Evolutionary conservation across 2,797 vertebrate species (phyloP), one percentile per base, ranked within the genome.

Genomic region (Gorsachius magnificus): DNA sequence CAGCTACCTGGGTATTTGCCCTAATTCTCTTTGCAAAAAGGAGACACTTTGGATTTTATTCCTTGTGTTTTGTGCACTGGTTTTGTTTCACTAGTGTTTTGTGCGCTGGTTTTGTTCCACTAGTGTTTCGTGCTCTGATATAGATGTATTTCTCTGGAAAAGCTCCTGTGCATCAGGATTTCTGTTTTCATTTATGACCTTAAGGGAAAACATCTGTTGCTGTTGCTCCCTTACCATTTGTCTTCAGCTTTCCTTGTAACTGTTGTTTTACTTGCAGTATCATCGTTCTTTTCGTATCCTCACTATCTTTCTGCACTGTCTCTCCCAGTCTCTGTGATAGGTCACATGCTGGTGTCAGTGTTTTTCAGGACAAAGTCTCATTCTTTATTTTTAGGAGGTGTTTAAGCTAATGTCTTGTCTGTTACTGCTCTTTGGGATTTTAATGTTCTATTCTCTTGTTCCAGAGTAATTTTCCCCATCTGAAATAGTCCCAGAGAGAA

Each of bases 171-270:
- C 19, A 65, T 75, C 76, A 72, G 68, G 51, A 61, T 80, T 97
- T 82, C 90, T 95, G 53, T 92, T 94, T 91, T 91, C 92, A 53
- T 97, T 95, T 87, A 96, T 78, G 75, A 96, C 89, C 95, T 95
- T 96, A 94, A 95, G 86, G 90, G 93, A 97, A 94, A 97, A 97
- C 95, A 94, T 95, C 96, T 97, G 96, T 68, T 94, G 36, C 78
- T 88, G 11, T 91, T 95, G 68, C 75, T 82, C 43, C 60, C 38
- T 58, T 87, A 56, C 70, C 81, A 89, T 97, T 94, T 95, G 79
- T 96, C 96, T 97, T 95, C 81, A 72, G 16, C 76, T 83, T 93
- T 95, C 50, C 87, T 89, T 29, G 3, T 81, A 81, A 65, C n/a
- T 72, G 60, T 85, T 96, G 87, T 95, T 93, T 90, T 74, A 88